Base-by-base conservation (phyloP, 2,113 vertebrate species). In the Corythaeola cristata region DNA sequence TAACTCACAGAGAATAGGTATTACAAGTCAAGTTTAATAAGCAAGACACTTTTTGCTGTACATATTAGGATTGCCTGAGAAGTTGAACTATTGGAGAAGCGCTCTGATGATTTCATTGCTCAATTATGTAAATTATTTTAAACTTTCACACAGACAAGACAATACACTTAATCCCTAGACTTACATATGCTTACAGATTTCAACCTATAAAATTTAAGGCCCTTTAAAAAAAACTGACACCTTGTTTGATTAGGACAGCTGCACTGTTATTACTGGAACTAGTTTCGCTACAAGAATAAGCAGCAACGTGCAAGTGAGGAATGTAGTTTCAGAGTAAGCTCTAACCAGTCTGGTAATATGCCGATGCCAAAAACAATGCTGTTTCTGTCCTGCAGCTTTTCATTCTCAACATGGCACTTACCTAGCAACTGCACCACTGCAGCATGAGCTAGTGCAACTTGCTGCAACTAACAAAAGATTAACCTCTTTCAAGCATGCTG, bases 231-330 rank as follows among this genome's bases (percentile, higher is more conserved):
- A 69, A 62, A 27, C 45, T 41, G 67, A 88, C 33, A 63, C 44
- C 26, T 55, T 81, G 56, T 83, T 91, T 76, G 47, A 71, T 67
- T 62, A 81, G 75, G 90, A 60, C 45, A 95, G 88, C 78, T 88
- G 85, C 28, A 88, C 67, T 4, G 5, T 56, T 91, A 63, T 56
- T 75, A 78, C 58, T 73, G 27, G 53, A 93, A 82, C 19, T 28
- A 69, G 24, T 45, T 75, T 64, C 44, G 37, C 15, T 56, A n/a
- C 24, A n/a, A 41, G 21, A 79, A 60, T 17, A 89, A 79, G 23
- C 71, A 83, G 45, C n/a, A 83, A 83, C 1, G 3, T 35, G 41
- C 62, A 72, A 69, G 60, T 6, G 10, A 95, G 76, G 44, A 72
- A 69, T 4, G 35, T 3, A 2, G 11, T 30, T 79, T 76, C 75